A percentile compares a stretch with the other conserved stretches of the same genome.
These are phyloP conservation scores for Plectrocnemia conspersa DNA, from an alignment of 1,140 invertebrate genomes.

Conservation along the genomic window DNA sequence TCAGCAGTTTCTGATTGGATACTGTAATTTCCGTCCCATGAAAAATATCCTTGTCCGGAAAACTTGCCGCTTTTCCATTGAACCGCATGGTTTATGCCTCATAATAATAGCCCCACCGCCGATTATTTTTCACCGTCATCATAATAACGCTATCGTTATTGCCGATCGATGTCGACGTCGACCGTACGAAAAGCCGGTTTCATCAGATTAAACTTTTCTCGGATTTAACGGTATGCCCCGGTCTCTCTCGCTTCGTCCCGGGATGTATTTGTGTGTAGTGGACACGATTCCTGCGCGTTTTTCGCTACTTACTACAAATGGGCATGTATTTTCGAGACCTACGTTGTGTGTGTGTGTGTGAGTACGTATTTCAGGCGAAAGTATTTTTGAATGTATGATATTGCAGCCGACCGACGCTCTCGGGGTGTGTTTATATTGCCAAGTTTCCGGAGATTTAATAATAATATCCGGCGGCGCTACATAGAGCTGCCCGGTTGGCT, in stretches of 20 bases:
- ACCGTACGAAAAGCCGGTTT: neutral
- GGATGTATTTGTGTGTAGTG: too few species aligned
- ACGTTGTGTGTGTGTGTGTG: too few species aligned
- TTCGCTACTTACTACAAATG: too few species aligned
- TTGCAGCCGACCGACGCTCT: neutral
- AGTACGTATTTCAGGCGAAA: neutral
- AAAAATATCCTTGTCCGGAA: constrained; percentile 18
- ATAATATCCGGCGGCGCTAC: constrained; percentile 17
- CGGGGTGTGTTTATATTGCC: constrained; percentile 15
- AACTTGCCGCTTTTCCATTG: constrained; percentile 22
- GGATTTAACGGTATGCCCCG: constrained; percentile 5
- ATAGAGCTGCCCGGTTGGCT: neutral
- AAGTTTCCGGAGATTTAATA: constrained; percentile 24
- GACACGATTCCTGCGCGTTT: too few species aligned
- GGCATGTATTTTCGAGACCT: too few species aligned
- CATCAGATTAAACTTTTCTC: constrained; percentile 1
- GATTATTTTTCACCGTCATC: constrained; percentile 2
- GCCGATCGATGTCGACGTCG: too few species aligned
- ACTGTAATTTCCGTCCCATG: constrained; percentile 8
- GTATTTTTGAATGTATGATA: neutral
- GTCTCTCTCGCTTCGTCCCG: too few species aligned
- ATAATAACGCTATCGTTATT: neutral
- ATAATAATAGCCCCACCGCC: too few species aligned
- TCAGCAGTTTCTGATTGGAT: constrained; percentile 21
- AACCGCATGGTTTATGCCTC: constrained; percentile 11